A percentile compares a stretch with the other conserved stretches of the same genome.
Evolutionary conservation across 1,140 invertebrate genomes (phyloP).

Genomic region (Melipona quadrifasciata): DNA sequence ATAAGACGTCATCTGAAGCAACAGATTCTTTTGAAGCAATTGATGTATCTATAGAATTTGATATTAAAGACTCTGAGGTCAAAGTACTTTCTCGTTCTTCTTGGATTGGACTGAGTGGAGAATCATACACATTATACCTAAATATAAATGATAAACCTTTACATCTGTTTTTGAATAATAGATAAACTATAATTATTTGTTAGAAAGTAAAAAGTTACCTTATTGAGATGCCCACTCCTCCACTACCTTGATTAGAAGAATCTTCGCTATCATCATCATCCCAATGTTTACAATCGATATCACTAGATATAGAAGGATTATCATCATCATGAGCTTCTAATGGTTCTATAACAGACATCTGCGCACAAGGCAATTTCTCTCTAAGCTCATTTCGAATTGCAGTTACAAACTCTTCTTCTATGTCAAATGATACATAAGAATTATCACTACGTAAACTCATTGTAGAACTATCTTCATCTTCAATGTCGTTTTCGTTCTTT

Average conservation of each 20-base stretch:
- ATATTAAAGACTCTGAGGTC: slow-evolving; percentile 75
- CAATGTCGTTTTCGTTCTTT: slow-evolving; percentile 57
- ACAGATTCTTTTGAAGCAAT: slow-evolving; percentile 73
- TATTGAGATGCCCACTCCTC: slow-evolving; percentile 77
- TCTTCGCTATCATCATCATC: slow-evolving; percentile 73
- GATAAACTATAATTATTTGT: not conserved
- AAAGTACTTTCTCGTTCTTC: slow-evolving; percentile 83
- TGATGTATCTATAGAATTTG: slow-evolving; percentile 75
- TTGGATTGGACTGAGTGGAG: slow-evolving; percentile 85
- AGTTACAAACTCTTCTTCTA: slow-evolving; percentile 87
- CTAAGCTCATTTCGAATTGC: slow-evolving; percentile 87
- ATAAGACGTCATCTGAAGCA: slow-evolving; percentile 82
- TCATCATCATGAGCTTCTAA: slow-evolving; percentile 76
- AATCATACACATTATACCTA: slow-evolving; percentile 83
- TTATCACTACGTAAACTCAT: slow-evolving; percentile 79
- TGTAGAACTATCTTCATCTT: slow-evolving; percentile 79
- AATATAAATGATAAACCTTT: slow-evolving; percentile 40
- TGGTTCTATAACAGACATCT: slow-evolving; percentile 81
- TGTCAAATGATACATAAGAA: slow-evolving; percentile 83
- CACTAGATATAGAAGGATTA: slow-evolving; percentile 64
- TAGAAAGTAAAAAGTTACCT: slow-evolving; percentile 71
- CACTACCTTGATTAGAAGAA: slow-evolving; percentile 68
- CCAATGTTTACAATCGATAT: slow-evolving; percentile 72
- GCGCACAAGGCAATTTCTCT: slow-evolving; percentile 87
- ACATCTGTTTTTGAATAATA: not conserved